Base-by-base conservation (phyloP, 2,888 invertebrate species). In the Ariolimax columbianus region DNA sequence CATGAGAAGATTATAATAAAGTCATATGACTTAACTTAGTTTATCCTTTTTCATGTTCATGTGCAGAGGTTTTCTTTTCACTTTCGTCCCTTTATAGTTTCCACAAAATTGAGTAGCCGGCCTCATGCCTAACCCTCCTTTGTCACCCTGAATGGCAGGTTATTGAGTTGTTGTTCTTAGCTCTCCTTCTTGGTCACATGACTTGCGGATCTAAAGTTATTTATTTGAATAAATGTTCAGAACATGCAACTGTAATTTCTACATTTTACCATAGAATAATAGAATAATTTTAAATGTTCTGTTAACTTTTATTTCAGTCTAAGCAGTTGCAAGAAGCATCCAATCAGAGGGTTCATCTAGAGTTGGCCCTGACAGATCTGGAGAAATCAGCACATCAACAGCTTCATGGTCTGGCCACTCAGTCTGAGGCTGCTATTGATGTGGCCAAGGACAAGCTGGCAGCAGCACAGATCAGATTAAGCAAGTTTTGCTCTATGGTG, bases 401-500 rank as follows among this genome's bases (percentile, higher is more conserved):
- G 86, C 90, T 94, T 83, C 91, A 91, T 77, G 89, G 90, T 9
- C 88, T 94, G 75, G 93, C 93, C 4, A 80, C 88, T 30, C 93
- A 93, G 87, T 93, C 93, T 85, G 93, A 93, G 88, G 90, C 90
- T 11, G 93, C 94, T 11, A 90, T 94, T n/a, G 92, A 93, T 66
- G 90, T 91, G 0, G 93, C 93, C 1, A 92, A 92, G 86, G 89
- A 90, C 14, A 91, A 92, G 87, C 90, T 93, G 26, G 84, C 88
- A 0, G 88, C 89, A 55, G 89, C 92, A 9, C 91, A 91, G 47
- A 86, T 84, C 33, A 88, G 87, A 26, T 86, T 93, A 47, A 89
- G 91, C 79, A 90, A 91, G 51, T 92, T 91, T 86, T 90, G 92
- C 82, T 90, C 91, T 80, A 91, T 93, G 88, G 89, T 93, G 55